Percentiles rank a stretch among this genome's conserved stretches.
Conservation (phyloP, 1,140 invertebrate species). For the Rhyacophila brunnea region DNA sequence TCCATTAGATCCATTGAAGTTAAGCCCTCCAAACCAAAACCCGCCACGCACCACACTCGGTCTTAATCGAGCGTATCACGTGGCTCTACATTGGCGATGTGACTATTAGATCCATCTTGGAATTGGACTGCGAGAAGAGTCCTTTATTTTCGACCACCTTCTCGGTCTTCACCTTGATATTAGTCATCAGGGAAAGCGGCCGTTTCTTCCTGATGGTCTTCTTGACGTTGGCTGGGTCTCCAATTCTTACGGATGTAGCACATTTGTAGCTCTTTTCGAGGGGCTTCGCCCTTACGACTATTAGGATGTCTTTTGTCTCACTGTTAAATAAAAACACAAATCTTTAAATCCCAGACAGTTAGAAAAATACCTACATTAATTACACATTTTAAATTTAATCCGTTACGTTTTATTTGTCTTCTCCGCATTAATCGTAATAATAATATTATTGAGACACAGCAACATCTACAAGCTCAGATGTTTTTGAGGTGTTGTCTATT, state of each 20-base stretch:
- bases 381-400: too few species aligned
- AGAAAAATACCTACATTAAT: background rate
- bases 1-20: too few species aligned
- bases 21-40: too few species aligned
- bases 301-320: constrained; percentile 28
- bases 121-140: background rate
- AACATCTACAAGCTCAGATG: too few species aligned
- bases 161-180: constrained; percentile 32
- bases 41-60: too few species aligned
- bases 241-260: constrained; percentile 58
- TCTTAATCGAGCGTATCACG: too few species aligned
- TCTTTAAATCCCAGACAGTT: background rate
- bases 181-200: constrained; percentile 40
- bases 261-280: constrained; percentile 53
- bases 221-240: background rate
- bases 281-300: constrained; percentile 27
- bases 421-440: too few species aligned
- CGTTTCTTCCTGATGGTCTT: constrained; percentile 37
- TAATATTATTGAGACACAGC: too few species aligned
- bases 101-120: background rate
- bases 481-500: too few species aligned
- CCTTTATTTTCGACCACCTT: constrained; percentile 18
- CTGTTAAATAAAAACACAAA: constrained; percentile 14
- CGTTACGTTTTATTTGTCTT: too few species aligned
- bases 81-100: too few species aligned